A percentile compares a stretch with the other conserved stretches of the same genome.
phyloP scores from a whole-genome alignment of 2,113 vertebrate species.

The Callochromis pleurospilus region DNA sequence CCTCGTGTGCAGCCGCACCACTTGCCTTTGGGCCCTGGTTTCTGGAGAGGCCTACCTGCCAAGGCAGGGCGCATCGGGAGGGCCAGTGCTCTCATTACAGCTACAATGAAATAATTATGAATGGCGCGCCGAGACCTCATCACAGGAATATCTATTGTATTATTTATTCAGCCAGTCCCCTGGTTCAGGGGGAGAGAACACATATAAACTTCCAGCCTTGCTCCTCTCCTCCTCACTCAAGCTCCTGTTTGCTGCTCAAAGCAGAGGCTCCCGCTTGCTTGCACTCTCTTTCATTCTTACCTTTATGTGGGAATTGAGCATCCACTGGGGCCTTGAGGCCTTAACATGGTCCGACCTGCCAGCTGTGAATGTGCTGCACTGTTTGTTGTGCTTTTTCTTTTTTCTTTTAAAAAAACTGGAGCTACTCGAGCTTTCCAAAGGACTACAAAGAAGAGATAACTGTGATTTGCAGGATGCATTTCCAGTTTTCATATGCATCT shows the following conservation, averaged over 20 bases:
- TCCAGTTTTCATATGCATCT: background rate
- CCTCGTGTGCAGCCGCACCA: background rate
- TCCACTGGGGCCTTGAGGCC: slow-evolving; percentile 15
- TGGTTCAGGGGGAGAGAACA: slow-evolving; percentile 73
- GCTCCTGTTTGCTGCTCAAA: slow-evolving; percentile 58
- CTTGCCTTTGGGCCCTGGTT: slow-evolving; percentile 10
- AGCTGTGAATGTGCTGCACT: background rate
- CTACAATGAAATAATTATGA: slow-evolving; percentile 82
- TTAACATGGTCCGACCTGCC: background rate
- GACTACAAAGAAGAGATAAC: background rate
- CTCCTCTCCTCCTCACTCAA: slow-evolving; percentile 58
- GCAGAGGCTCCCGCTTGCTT: slow-evolving; percentile 16
- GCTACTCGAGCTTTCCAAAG: background rate
- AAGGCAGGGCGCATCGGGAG: slow-evolving; percentile 25
- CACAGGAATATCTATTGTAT: slow-evolving; percentile 79
- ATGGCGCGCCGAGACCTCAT: slow-evolving; percentile 71
- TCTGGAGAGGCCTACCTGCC: slow-evolving; percentile 41
- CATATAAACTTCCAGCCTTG: slow-evolving; percentile 72
- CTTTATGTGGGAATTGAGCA: background rate
- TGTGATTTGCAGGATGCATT: background rate
- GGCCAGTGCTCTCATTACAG: slow-evolving; percentile 73
- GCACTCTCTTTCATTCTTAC: slow-evolving; percentile 3
- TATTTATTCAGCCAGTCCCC: slow-evolving; percentile 78
- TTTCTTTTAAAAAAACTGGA: background rate
- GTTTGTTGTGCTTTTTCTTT: background rate